Conservation (phyloP, 2,888 invertebrate species). For the Siphlonurus alternatus region DNA sequence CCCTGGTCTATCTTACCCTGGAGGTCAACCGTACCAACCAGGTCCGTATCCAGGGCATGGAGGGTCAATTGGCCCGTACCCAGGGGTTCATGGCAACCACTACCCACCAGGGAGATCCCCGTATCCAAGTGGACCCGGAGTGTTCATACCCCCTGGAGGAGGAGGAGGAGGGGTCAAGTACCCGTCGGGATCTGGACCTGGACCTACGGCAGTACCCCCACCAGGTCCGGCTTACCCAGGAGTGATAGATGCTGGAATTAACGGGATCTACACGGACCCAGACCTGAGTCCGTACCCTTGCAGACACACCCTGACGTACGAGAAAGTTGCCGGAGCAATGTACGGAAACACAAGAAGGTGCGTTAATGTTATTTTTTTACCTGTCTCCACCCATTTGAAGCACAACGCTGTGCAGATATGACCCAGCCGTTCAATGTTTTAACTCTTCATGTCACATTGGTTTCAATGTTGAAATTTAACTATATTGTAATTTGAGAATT, state of each 20-base stretch:
- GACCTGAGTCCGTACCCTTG: slow-evolving; percentile 19
- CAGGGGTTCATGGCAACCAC: neutral
- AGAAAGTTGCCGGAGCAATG: slow-evolving; percentile 23
- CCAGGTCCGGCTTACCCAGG: neutral
- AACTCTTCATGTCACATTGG: too few relatives aligned
- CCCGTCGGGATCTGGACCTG: neutral
- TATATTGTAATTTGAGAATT: too few relatives aligned
- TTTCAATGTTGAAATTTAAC: too few relatives aligned
- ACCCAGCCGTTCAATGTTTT: too few relatives aligned
- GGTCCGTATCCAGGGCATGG: too few relatives aligned
- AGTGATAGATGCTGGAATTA: slow-evolving; percentile 6
- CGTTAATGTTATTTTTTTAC: slow-evolving; percentile 6
- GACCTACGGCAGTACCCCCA: slow-evolving; percentile 6
- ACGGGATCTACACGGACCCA: slow-evolving; percentile 6
- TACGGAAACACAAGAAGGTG: slow-evolving; percentile 22
- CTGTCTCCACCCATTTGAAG: neutral
- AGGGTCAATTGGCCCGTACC: neutral
- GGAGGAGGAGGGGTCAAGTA: slow-evolving; percentile 6
- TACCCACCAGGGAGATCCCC: slow-evolving; percentile 9
- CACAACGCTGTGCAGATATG: too few relatives aligned
- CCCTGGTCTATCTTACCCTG: neutral
- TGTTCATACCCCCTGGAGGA: slow-evolving; percentile 1
- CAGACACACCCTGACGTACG: slow-evolving; percentile 22
- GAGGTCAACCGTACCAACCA: neutral
- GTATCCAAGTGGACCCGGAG: neutral